Conservation (phyloP, 2,888 invertebrate genomes). For the Acrobasis consociella region DNA sequence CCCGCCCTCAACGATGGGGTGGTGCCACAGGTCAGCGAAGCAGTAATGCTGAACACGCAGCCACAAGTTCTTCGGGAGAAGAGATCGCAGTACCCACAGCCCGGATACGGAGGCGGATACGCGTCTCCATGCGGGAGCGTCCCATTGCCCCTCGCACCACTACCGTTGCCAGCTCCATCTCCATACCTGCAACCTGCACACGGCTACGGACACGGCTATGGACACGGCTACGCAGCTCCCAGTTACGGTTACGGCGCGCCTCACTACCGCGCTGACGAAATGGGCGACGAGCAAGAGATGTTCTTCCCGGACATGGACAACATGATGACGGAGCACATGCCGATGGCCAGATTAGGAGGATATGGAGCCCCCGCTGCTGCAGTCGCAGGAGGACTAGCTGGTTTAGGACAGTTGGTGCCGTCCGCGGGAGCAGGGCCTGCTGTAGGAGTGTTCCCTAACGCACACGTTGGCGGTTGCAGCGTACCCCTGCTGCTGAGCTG, state of each 20-base stretch:
- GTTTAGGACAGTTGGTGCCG: slow-evolving; percentile 32
- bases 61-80: slow-evolving; percentile 45
- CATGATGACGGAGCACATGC: slow-evolving; percentile 47
- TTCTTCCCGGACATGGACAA: slow-evolving; percentile 62
- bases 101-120: slow-evolving; percentile 4
- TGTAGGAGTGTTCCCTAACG: slow-evolving; percentile 64
- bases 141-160: slow-evolving; percentile 42
- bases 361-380: slow-evolving; percentile 37
- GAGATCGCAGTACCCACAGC: slow-evolving; percentile 42
- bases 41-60: slow-evolving; percentile 29
- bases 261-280: slow-evolving; percentile 51
- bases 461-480: slow-evolving; percentile 57
- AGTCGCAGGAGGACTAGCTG: slow-evolving; percentile 27
- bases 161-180: slow-evolving; percentile 43
- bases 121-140: slow-evolving; percentile 25
- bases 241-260: slow-evolving; percentile 41
- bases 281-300: slow-evolving; percentile 48
- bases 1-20: slow-evolving; percentile 39
- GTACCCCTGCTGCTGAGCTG: slow-evolving; percentile 71
- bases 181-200: slow-evolving; percentile 24
- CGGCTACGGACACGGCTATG: slow-evolving; percentile 4
- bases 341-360: slow-evolving; percentile 52
- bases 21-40: slow-evolving; percentile 30
- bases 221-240: slow-evolving; percentile 33
- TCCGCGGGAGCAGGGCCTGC: slow-evolving; percentile 44